A percentile compares a stretch with the other conserved stretches of the same genome.
These are phyloP conservation scores for Lingula anatina DNA, from an alignment of 2,888 invertebrate genomes.

Conservation along the genomic window DNA sequence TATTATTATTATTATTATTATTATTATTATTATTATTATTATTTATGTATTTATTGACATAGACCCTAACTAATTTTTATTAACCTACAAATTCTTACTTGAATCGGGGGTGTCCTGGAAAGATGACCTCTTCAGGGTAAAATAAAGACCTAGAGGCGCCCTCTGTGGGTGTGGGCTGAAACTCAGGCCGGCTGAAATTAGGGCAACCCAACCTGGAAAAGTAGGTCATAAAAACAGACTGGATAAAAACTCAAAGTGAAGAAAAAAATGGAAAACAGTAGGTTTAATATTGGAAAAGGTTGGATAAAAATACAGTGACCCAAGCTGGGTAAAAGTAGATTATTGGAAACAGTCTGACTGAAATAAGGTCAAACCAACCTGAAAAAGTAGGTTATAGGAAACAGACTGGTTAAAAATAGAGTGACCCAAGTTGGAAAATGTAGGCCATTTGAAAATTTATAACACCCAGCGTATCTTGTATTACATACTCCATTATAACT, in stretches of 20 bases:
- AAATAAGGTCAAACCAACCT: too few species aligned
- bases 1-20: too few species aligned
- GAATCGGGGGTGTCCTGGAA: slow-evolving; percentile 91
- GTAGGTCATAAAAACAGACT: neutral
- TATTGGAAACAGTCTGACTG: neutral
- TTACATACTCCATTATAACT: too few species aligned
- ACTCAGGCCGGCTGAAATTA: slow-evolving; percentile 75
- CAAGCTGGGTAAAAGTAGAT: neutral
- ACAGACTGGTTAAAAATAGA: too few species aligned
- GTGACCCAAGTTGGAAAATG: too few species aligned
- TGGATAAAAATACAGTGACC: neutral
- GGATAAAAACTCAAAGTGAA: neutral
- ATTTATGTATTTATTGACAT: too few species aligned
- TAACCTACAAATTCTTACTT: too few species aligned
- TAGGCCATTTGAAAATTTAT: too few species aligned
- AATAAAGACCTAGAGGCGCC: slow-evolving; percentile 76
- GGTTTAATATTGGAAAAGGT: neutral
- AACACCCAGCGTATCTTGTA: too few species aligned
- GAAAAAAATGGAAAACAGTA: neutral
- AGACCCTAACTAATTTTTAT: too few species aligned
- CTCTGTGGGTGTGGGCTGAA: slow-evolving; percentile 31
- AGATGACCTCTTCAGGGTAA: slow-evolving; percentile 93
- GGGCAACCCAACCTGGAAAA: slow-evolving; percentile 68
- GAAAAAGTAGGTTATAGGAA: too few species aligned
- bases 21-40: too few species aligned